Conservation (phyloP, 2,888 invertebrate species). For the Rhyacophila evoluta region DNA sequence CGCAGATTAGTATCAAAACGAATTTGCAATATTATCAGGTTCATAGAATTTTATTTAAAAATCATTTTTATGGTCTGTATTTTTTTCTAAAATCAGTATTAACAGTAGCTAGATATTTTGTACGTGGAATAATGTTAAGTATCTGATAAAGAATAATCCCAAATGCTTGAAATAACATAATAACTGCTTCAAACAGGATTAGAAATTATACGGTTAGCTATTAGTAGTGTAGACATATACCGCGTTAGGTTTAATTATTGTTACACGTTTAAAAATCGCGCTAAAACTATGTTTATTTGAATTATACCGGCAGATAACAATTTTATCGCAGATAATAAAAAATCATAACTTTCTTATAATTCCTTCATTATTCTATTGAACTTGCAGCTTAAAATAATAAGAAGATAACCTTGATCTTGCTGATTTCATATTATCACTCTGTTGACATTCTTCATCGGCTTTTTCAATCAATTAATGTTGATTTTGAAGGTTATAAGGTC, state of each 20-base stretch:
- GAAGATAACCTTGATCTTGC: slow-evolving; percentile 31
- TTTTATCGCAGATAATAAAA: not conserved
- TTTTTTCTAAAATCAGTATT: too few relatives aligned
- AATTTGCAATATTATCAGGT: too few relatives aligned
- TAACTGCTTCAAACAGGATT: too few relatives aligned
- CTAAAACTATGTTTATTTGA: not conserved
- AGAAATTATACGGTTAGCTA: too few relatives aligned
- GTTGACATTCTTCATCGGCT: slow-evolving; percentile 40
- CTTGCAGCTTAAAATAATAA: not conserved
- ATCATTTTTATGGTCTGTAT: too few relatives aligned
- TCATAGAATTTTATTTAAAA: too few relatives aligned
- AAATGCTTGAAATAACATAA: too few relatives aligned
- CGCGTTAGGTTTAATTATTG: not conserved
- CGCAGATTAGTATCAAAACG: too few relatives aligned
- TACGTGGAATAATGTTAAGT: too few relatives aligned
- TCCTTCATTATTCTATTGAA: not conserved
- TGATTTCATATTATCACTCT: slow-evolving; percentile 26
- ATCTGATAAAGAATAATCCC: too few relatives aligned
- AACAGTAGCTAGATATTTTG: too few relatives aligned
- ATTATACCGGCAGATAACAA: not conserved
- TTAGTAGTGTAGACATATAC: too few relatives aligned
- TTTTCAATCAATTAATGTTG: not conserved
- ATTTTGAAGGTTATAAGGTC: slow-evolving; percentile 35
- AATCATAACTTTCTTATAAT: not conserved
- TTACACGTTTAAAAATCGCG: slow-evolving; percentile 1